These are phyloP conservation scores for Hipposideros armiger DNA, from an alignment of 2,113 vertebrate species.

Conservation along the genomic window DNA sequence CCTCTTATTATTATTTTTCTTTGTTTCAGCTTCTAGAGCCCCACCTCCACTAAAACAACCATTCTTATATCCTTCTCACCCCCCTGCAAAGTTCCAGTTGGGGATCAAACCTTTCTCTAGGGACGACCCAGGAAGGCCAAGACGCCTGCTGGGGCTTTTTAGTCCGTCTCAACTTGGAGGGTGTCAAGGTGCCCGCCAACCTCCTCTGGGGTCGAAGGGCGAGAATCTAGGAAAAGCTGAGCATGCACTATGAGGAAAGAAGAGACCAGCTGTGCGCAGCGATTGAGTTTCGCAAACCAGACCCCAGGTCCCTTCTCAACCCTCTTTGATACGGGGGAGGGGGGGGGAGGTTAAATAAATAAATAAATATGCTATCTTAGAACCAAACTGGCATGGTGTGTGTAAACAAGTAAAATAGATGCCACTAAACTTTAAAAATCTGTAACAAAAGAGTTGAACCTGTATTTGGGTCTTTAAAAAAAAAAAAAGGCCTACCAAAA, in stretches of 20 bases:
- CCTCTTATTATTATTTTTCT: background rate
- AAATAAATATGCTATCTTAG: background rate
- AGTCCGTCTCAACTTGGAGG: background rate
- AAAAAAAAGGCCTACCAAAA: background rate
- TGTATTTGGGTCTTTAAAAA: background rate
- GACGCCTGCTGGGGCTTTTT: background rate
- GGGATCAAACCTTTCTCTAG: background rate
- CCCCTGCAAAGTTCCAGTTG: background rate
- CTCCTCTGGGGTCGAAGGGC: background rate
- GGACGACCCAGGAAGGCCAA: background rate
- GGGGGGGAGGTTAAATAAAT: background rate
- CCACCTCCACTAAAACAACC: background rate
- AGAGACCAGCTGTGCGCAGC: background rate
- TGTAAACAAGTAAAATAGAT: background rate
- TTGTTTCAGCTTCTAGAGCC: background rate
- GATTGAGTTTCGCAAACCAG: background rate
- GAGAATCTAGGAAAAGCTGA: background rate
- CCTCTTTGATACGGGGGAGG: background rate
- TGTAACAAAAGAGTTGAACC: background rate
- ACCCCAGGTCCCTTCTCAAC: background rate
- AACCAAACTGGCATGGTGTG: background rate
- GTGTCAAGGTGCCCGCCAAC: fast-evolving
- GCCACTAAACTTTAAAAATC: background rate
- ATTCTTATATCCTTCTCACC: background rate
- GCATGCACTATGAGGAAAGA: background rate